Conservation (phyloP, 2,797 vertebrate species). For the Atherinosoma microstoma region DNA sequence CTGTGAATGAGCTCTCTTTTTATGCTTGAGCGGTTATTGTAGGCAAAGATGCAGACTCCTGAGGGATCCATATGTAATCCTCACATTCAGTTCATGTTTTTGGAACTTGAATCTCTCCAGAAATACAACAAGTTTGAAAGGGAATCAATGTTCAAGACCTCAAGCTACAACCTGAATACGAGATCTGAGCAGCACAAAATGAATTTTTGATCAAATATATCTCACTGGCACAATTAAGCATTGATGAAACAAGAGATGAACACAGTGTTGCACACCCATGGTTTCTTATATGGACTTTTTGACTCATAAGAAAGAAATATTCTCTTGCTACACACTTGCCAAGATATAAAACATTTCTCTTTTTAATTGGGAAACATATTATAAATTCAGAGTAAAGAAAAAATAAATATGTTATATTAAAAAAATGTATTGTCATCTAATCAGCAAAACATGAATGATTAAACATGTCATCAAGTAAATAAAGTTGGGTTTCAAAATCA, state of each 20-base stretch:
- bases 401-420: too few species aligned
- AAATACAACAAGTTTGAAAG: conserved; percentile 29
- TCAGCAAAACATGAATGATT: background rate
- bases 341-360: background rate
- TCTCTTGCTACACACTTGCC: background rate
- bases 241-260: conserved; percentile 40
- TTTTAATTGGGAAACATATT: background rate
- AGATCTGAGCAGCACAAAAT: conserved; percentile 47
- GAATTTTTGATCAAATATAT: conserved; percentile 51
- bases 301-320: background rate
- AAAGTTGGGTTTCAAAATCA: background rate
- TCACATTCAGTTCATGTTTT: conserved; percentile 17
- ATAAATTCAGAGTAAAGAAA: background rate
- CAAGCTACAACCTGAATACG: conserved; percentile 38
- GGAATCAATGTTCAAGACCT: conserved; percentile 40
- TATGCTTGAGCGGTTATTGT: background rate
- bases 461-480: background rate
- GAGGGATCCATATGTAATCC: conserved; percentile 17
- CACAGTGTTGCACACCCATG: background rate
- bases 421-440: too few species aligned
- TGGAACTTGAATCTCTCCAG: conserved; percentile 25
- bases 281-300: conserved; percentile 36
- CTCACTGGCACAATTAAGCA: conserved; percentile 42
- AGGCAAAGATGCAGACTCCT: background rate
- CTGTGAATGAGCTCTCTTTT: background rate